Conservation (phyloP, 1,140 invertebrate genomes). For the Arion vulgaris region DNA sequence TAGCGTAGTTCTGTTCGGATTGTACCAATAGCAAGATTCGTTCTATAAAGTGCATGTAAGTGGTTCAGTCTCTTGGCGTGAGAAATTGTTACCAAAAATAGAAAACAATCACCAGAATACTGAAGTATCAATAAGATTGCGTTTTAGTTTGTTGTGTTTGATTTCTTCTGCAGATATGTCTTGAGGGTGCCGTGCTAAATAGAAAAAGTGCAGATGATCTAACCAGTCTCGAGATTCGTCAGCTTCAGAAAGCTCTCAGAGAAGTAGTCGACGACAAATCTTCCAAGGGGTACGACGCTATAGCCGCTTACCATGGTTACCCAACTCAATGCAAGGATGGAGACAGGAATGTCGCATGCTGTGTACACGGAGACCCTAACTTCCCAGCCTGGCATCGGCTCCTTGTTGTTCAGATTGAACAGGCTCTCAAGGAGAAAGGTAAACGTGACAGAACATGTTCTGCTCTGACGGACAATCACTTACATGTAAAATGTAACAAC, state of each 20-base stretch:
- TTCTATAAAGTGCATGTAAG: too few species aligned
- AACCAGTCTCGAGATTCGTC: conserved; percentile 19
- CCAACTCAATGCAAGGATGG: conserved; percentile 40
- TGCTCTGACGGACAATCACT: too few species aligned
- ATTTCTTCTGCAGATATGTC: too few species aligned
- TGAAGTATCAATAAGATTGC: too few species aligned
- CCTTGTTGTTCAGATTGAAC: conserved; percentile 48
- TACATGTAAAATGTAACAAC: too few species aligned
- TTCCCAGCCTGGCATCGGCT: conserved; percentile 53
- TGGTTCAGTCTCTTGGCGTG: too few species aligned
- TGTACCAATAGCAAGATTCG: too few species aligned
- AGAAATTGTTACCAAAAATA: too few species aligned
- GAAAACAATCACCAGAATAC: too few species aligned
- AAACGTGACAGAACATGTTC: too few species aligned
- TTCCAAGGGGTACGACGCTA: conserved; percentile 26
- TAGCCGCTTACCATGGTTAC: conserved; percentile 50
- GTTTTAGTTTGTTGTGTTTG: too few species aligned
- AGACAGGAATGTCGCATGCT: conserved; percentile 42
- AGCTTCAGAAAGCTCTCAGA: conserved; percentile 31
- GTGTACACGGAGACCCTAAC: conserved; percentile 48
- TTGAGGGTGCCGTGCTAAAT: conserved; percentile 7
- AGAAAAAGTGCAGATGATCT: conserved; percentile 38
- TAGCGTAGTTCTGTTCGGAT: too few species aligned
- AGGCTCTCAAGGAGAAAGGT: conserved; percentile 43
- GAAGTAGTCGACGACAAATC: conserved; percentile 14